A percentile compares a stretch with the other conserved stretches of the same genome.
These are phyloP conservation scores for Anolis sagrei DNA, from an alignment of 2,113 vertebrate genomes.

Conservation along the genomic window DNA sequence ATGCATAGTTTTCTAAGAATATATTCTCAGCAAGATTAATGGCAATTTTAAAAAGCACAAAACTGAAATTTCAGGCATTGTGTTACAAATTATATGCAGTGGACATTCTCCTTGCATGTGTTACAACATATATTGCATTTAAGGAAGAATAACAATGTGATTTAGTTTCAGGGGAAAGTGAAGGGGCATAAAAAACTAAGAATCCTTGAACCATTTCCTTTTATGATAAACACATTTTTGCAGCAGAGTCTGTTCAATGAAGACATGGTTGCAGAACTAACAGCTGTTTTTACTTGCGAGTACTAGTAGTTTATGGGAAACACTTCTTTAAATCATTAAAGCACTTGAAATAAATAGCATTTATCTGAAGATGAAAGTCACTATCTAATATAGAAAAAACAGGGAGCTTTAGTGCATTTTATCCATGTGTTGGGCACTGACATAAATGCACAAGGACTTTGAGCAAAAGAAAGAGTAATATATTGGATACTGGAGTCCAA, in stretches of 20 bases:
- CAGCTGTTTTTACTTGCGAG: background rate
- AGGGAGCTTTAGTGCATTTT: background rate
- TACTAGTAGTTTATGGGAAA: background rate
- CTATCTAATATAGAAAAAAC: background rate
- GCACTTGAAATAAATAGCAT: background rate
- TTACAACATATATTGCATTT: slow-evolving; percentile 31
- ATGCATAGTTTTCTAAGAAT: background rate
- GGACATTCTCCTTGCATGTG: slow-evolving; percentile 24
- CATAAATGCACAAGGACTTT: background rate
- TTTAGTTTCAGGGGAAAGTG: slow-evolving; percentile 15
- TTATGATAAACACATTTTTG: slow-evolving; percentile 14
- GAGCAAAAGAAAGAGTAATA: background rate
- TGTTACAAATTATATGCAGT: slow-evolving; percentile 31
- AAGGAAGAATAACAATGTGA: slow-evolving; percentile 7
- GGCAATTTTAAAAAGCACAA: background rate
- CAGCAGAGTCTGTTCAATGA: background rate
- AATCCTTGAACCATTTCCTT: slow-evolving; percentile 1
- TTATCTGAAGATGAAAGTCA: background rate
- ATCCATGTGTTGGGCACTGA: background rate
- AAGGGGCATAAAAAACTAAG: slow-evolving; percentile 19
- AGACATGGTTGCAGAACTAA: background rate
- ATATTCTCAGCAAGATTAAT: slow-evolving; percentile 38
- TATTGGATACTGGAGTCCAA: background rate
- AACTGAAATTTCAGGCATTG: slow-evolving; percentile 11
- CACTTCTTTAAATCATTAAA: background rate